phyloP scores from a whole-genome alignment of 2,888 invertebrate genomes.

The Polymixis flavicincta region DNA sequence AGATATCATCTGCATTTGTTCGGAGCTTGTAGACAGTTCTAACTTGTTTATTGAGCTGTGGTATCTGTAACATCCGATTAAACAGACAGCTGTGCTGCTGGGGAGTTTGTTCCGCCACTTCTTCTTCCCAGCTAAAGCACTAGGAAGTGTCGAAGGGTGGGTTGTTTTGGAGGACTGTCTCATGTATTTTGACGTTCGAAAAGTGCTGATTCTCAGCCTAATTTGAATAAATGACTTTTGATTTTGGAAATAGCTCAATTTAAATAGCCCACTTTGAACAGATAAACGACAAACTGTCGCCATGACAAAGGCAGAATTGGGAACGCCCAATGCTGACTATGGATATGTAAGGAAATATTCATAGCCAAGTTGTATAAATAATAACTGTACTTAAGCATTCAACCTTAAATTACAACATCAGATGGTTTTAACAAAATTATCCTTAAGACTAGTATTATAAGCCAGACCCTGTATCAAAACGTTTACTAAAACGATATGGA shows the following conservation, averaged over 20 bases:
- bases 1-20: neutral
- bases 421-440: conserved; percentile 29
- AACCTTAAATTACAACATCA: conserved; percentile 16
- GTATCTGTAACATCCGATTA: too few species aligned
- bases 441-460: conserved; percentile 42
- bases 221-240: too few species aligned
- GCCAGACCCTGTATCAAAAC: conserved; percentile 37
- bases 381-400: neutral
- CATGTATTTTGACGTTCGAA: too few species aligned
- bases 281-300: neutral
- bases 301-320: neutral
- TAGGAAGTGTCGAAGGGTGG: too few species aligned
- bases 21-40: neutral
- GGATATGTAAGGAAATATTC: neutral
- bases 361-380: neutral
- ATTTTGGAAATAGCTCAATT: too few species aligned
- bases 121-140: too few species aligned
- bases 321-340: too few species aligned
- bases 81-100: too few species aligned
- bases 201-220: too few species aligned
- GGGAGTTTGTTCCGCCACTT: too few species aligned
- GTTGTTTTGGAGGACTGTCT: too few species aligned
- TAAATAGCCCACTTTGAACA: neutral
- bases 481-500: conserved; percentile 14
- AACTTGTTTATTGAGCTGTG: neutral